Conservation (phyloP, 2,797 vertebrate genomes). For the Dipus sagitta region DNA sequence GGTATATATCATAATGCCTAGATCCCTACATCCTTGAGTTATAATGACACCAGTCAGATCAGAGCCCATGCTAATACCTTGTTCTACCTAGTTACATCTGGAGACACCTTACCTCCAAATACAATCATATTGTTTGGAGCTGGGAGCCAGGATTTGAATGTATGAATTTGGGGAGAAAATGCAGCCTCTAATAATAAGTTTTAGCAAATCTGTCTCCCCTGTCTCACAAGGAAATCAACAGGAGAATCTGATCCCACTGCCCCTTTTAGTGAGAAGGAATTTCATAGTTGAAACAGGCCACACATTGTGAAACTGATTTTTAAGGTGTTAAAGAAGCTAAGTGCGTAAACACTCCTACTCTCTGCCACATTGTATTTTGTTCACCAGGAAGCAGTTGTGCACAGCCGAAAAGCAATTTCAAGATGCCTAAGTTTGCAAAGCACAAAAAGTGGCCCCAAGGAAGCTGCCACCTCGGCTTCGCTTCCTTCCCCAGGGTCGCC, state of each 20-base stretch:
- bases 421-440: not conserved
- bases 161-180: fast-evolving
- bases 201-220: not conserved
- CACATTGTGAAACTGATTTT: slow-evolving; percentile 54
- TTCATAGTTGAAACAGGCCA: slow-evolving; percentile 11
- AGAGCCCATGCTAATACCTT: not conserved
- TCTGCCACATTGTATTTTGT: not conserved
- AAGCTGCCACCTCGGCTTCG: not conserved
- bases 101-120: not conserved
- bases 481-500: not conserved
- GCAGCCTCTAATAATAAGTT: fast-evolving
- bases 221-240: too few species aligned
- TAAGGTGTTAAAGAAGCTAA: not conserved
- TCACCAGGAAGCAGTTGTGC: not conserved
- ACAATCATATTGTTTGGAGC: not conserved
- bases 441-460: not conserved
- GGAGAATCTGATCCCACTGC: too few species aligned
- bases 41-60: too few species aligned
- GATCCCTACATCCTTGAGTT: too few species aligned
- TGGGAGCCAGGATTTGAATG: not conserved
- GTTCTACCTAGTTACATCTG: not conserved
- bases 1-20: not conserved
- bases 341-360: not conserved
- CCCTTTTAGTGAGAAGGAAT: not conserved
- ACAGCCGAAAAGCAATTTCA: not conserved